Percentiles rank a stretch among this genome's conserved stretches.
Conservation (phyloP, 2,113 vertebrate species). For the Dasyornis broadbenti region DNA sequence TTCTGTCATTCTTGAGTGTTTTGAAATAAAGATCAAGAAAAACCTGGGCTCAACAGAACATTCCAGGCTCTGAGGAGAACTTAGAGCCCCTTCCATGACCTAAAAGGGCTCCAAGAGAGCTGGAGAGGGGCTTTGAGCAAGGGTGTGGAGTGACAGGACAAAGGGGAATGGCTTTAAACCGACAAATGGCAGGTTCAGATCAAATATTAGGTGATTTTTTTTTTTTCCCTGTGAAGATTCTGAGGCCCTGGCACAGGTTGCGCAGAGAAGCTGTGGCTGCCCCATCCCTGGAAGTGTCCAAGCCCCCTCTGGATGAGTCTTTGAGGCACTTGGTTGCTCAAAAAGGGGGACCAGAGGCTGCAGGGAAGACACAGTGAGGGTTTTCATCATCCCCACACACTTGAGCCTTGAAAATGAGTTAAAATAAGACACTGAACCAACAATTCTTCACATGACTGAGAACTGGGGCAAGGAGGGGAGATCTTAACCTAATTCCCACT, state of each 20-base stretch:
- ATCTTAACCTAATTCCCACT: neutral
- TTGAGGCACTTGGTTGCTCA: neutral
- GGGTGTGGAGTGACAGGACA: neutral
- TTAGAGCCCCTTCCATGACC: neutral
- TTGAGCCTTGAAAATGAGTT: neutral
- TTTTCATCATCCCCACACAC: neutral
- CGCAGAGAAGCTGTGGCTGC: neutral
- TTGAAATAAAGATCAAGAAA: neutral
- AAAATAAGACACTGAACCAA: neutral
- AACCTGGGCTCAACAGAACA: neutral
- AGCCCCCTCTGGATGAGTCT: neutral
- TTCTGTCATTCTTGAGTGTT: neutral
- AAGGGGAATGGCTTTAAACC: neutral
- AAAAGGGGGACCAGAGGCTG: neutral
- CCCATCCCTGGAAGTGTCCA: neutral
- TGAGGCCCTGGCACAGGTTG: neutral
- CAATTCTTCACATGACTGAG: neutral
- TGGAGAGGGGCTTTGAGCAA: neutral
- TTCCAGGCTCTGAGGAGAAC: neutral
- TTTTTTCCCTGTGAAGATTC: neutral
- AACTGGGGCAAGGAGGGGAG: neutral
- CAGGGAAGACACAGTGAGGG: accelerated
- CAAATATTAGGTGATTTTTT: neutral
- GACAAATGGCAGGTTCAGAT: neutral
- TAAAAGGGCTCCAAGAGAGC: neutral